phyloP scores from a whole-genome alignment of 2,797 vertebrate species.

The Artibeus lituratus region DNA sequence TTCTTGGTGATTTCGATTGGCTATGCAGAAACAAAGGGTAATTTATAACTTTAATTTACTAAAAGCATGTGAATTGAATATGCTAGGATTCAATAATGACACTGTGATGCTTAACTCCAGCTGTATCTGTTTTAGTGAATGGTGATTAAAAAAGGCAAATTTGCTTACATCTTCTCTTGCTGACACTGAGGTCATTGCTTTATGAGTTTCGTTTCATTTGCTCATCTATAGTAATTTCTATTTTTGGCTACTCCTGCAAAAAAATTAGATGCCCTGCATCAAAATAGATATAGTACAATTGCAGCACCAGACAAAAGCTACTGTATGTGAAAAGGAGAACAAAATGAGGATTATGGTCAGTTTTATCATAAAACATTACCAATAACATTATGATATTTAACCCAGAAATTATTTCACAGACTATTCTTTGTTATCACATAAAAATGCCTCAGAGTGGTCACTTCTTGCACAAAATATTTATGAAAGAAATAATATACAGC shows the following conservation, averaged over 20 bases:
- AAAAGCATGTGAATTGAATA: slow-evolving; percentile 81
- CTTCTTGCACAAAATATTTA: slow-evolving; percentile 77
- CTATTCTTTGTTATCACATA: slow-evolving; percentile 76
- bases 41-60: slow-evolving; percentile 80
- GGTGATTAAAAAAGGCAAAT: slow-evolving; percentile 82
- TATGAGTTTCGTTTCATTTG: slow-evolving; percentile 82
- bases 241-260: slow-evolving; percentile 81
- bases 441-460: slow-evolving; percentile 76
- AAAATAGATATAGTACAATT: slow-evolving; percentile 78
- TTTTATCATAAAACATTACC: slow-evolving; percentile 79
- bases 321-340: slow-evolving; percentile 48
- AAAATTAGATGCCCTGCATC: slow-evolving; percentile 78
- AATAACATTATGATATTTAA: slow-evolving; percentile 80
- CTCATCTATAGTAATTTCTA: slow-evolving; percentile 81
- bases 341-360: slow-evolving; percentile 63
- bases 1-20: slow-evolving; percentile 63
- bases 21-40: slow-evolving; percentile 71
- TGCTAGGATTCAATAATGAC: slow-evolving; percentile 73
- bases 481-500: slow-evolving; percentile 80
- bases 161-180: slow-evolving; percentile 81
- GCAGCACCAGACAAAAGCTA: slow-evolving; percentile 73
- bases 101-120: slow-evolving; percentile 70
- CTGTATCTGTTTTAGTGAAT: slow-evolving; percentile 81
- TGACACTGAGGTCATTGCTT: slow-evolving; percentile 82
- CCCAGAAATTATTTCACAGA: slow-evolving; percentile 68